A percentile compares a stretch with the other conserved stretches of the same genome.
Evolutionary conservation across 2,888 invertebrate species (phyloP).

Genomic region (Elaeidobius kamerunicus): DNA sequence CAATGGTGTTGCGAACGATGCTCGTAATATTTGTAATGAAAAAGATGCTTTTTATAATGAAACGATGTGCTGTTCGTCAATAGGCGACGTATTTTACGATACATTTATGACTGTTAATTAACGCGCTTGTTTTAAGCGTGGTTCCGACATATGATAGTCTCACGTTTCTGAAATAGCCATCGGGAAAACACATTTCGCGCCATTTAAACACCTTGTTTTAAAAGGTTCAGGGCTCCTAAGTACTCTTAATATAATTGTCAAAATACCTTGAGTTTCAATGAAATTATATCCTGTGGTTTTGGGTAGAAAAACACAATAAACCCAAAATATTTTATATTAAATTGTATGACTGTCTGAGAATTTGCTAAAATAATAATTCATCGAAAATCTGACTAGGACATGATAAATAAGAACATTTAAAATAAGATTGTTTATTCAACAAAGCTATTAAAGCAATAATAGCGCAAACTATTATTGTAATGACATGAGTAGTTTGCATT

Average conservation of each 20-base stretch:
- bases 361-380: too few species aligned
- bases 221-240: too few species aligned
- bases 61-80: slow-evolving; percentile 41
- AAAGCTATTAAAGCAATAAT: slow-evolving; percentile 12
- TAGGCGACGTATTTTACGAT: slow-evolving; percentile 44
- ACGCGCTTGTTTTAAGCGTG: slow-evolving; percentile 39
- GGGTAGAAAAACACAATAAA: too few species aligned
- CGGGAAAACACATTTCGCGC: slow-evolving; percentile 29
- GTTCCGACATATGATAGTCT: slow-evolving; percentile 29
- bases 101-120: slow-evolving; percentile 48
- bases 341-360: too few species aligned
- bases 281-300: too few species aligned
- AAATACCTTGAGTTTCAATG: too few species aligned
- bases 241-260: too few species aligned
- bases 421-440: not conserved
- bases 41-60: slow-evolving; percentile 43
- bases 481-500: slow-evolving; percentile 18
- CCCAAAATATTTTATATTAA: too few species aligned
- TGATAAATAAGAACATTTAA: too few species aligned
- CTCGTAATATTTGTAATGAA: slow-evolving; percentile 43
- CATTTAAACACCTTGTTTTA: slow-evolving; percentile 28
- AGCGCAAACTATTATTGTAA: slow-evolving; percentile 16
- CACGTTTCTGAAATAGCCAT: slow-evolving; percentile 21
- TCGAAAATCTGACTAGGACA: too few species aligned
- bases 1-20: slow-evolving; percentile 36